These are phyloP conservation scores for Heteropelma amictum DNA, from an alignment of 2,888 invertebrate species.

Conservation along the genomic window DNA sequence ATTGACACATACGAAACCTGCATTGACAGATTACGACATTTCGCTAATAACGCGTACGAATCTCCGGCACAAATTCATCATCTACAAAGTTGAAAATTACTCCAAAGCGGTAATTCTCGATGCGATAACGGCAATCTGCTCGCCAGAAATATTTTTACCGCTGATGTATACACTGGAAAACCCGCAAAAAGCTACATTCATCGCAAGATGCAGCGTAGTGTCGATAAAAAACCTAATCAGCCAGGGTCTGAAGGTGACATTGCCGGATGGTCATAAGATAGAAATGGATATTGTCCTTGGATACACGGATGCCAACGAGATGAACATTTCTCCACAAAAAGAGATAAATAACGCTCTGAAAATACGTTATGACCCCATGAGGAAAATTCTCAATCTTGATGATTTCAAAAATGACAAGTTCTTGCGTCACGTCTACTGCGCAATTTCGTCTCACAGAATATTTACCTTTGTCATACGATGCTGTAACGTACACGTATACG, in stretches of 20 bases:
- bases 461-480: constrained; percentile 68
- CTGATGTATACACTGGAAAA: constrained; percentile 67
- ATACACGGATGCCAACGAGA: constrained; percentile 63
- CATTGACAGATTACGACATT: constrained; percentile 63
- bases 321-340: constrained; percentile 66
- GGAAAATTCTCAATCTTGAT: constrained; percentile 69
- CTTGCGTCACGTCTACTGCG: constrained; percentile 70
- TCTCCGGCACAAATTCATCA: constrained; percentile 74
- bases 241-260: constrained; percentile 63
- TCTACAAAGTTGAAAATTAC: constrained; percentile 64
- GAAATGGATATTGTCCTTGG: constrained; percentile 72
- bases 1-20: constrained; percentile 67
- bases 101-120: constrained; percentile 64
- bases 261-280: constrained; percentile 62
- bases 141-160: constrained; percentile 69
- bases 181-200: constrained; percentile 66
- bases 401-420: constrained; percentile 70
- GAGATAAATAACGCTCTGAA: constrained; percentile 64
- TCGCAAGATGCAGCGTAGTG: constrained; percentile 65
- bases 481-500: constrained; percentile 60
- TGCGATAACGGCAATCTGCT: constrained; percentile 62
- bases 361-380: constrained; percentile 65
- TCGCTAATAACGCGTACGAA: constrained; percentile 68
- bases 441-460: constrained; percentile 67
- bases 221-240: constrained; percentile 68